These are phyloP conservation scores for Myotis brandtii DNA, from an alignment of 2,113 vertebrate species.

Conservation along the genomic window DNA sequence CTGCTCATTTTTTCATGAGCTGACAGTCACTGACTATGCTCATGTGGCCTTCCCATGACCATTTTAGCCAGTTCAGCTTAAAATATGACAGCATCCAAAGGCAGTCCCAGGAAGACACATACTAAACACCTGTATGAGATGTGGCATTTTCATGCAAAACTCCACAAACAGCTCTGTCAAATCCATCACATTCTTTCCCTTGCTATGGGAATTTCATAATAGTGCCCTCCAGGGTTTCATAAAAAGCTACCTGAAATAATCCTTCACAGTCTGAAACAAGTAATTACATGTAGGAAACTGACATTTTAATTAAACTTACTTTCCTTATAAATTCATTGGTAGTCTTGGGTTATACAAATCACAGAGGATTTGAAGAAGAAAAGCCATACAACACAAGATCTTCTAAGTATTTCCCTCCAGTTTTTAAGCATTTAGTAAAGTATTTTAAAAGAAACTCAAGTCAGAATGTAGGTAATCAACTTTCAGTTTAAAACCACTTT, in stretches of 20 bases:
- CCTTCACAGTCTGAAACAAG: conserved; percentile 75
- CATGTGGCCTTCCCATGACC: background rate
- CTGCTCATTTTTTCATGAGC: background rate
- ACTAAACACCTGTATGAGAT: background rate
- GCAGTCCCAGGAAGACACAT: background rate
- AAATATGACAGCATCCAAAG: background rate
- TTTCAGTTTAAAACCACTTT: conserved; percentile 33
- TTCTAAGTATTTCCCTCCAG: conserved; percentile 57
- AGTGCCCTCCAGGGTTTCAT: conserved; percentile 75
- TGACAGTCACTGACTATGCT: background rate
- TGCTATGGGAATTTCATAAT: conserved; percentile 54
- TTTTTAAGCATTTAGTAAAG: conserved; percentile 74
- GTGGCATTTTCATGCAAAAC: conserved; percentile 48
- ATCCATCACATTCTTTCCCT: background rate
- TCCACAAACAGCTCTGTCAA: conserved; percentile 51
- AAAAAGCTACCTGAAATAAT: conserved; percentile 78
- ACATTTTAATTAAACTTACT: conserved; percentile 85
- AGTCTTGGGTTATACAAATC: conserved; percentile 76
- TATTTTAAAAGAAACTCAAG: conserved; percentile 50
- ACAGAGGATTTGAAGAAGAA: conserved; percentile 78
- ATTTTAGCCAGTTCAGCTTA: background rate
- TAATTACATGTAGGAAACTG: conserved; percentile 79
- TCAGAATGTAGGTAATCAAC: conserved; percentile 3
- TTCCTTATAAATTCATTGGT: conserved; percentile 70
- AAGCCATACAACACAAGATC: conserved; percentile 65